A percentile compares a stretch with the other conserved stretches of the same genome.
Evolutionary conservation across 2,113 vertebrate genomes (phyloP).

Genomic region (Xiphophorus maculatus): DNA sequence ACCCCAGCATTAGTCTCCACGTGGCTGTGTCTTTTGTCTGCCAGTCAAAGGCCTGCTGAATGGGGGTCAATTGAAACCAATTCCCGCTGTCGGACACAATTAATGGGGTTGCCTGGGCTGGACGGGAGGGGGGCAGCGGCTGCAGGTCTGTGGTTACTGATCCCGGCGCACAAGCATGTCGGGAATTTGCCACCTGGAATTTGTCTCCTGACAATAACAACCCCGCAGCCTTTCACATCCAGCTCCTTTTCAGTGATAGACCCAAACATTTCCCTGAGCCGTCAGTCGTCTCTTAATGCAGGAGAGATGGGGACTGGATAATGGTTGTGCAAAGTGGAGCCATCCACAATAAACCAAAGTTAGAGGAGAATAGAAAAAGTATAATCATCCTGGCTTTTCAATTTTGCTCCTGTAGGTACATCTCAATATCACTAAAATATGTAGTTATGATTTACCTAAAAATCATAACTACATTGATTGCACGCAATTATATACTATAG

Average conservation of each 20-base stretch:
- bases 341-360: too few relatives aligned
- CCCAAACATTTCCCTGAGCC: neutral
- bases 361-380: too few relatives aligned
- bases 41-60: constrained; percentile 77
- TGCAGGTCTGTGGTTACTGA: constrained; percentile 74
- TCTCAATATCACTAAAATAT: too few relatives aligned
- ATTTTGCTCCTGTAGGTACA: neutral
- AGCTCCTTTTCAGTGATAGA: neutral
- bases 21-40: constrained; percentile 81
- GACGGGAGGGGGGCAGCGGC: constrained; percentile 47
- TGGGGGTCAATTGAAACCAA: constrained; percentile 83
- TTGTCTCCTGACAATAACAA: constrained; percentile 69
- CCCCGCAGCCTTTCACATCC: constrained; percentile 20
- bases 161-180: constrained; percentile 73
- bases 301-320: too few relatives aligned
- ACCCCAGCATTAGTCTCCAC: constrained; percentile 82
- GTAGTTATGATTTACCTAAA: neutral
- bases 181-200: constrained; percentile 76
- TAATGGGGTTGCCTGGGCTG: constrained; percentile 68
- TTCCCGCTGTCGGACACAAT: constrained; percentile 79
- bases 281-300: neutral
- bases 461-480: neutral
- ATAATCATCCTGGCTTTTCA: neutral
- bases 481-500: neutral
- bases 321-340: too few relatives aligned